Base-by-base conservation (phyloP, 2,113 vertebrate genomes). In the Climacteris rufus region DNA sequence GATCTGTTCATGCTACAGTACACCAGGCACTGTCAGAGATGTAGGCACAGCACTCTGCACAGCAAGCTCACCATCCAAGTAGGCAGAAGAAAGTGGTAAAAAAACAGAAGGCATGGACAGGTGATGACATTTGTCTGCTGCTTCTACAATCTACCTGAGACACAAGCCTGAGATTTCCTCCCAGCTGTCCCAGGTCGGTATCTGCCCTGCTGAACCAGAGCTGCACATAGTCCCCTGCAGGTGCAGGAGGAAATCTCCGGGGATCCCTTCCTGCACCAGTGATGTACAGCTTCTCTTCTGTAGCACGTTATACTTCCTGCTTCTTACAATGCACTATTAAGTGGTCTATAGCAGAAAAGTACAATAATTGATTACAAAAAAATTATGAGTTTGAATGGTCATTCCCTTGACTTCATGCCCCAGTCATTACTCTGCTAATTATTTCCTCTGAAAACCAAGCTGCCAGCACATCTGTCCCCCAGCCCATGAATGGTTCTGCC, bases 161-260 rank as follows among this genome's bases (percentile, higher is more conserved):
- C 50, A 50, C 31, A 57, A 53, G 27, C 7, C 71, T 64, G 17
- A 33, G 27, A 4, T n/a, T 45, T 65, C 42, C 42, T 22, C 21
- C 50, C 56, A 30, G 50, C 52, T 84, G 1, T 6, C 9, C 57
- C 37, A 37, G 57, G 24, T 5, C 0, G 0, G 11, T 8, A 11
- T 8, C 40, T 59, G 47, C 74, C 70, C 72, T 1, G 4, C 30
- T 20, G 42, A 78, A n/a, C 37, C 74, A 33, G 20, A 89, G 56
- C 60, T 74, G 54, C 56, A 40, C 1, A 0, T 1, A 18, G 9
- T 3, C 47, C 19, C 0, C 13, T 54, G 44, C 85, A 70, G 47
- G 57, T 33, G 49, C 72, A 50, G 68, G 17, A 53, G 28, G 68
- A 82, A 75, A 24, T 11, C 33, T 2, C 6, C 9, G 15, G 40